Conservation (phyloP, 2,888 invertebrate genomes). For the Graphium colonna region DNA sequence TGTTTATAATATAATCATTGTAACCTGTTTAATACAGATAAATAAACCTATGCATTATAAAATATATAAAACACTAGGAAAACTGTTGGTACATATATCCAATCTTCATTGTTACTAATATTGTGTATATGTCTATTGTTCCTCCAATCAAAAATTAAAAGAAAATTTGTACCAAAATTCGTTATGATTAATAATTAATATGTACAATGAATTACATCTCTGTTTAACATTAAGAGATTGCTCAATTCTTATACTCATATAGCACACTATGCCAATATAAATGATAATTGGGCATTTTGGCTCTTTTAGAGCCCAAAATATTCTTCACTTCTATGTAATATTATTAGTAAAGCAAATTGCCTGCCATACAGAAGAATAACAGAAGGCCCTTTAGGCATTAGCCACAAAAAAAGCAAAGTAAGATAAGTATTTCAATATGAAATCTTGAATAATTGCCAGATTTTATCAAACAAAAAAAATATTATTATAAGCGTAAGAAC, state of each 20-base stretch:
- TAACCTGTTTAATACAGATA: too few relatives aligned
- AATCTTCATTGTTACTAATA: background rate
- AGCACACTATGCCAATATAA: background rate
- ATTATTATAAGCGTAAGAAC: background rate
- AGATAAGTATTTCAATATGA: too few relatives aligned
- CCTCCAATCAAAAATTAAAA: background rate
- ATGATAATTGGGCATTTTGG: background rate
- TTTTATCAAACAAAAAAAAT: background rate
- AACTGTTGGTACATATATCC: background rate
- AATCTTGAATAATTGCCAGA: background rate
- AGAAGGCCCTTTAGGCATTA: too few relatives aligned
- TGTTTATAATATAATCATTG: too few relatives aligned
- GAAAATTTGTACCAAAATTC: background rate
- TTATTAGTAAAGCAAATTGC: background rate
- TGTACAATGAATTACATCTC: background rate
- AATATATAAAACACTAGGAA: conserved; percentile 7
- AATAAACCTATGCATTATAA: background rate
- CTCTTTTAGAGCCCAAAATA: too few relatives aligned
- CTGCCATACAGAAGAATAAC: too few relatives aligned
- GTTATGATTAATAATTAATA: background rate
- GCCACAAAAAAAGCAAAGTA: too few relatives aligned
- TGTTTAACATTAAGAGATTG: background rate
- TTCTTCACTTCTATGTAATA: background rate
- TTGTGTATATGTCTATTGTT: too few relatives aligned
- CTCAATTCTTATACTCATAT: background rate